phyloP scores from a whole-genome alignment of 2,797 vertebrate genomes.

The Tapirus indicus region DNA sequence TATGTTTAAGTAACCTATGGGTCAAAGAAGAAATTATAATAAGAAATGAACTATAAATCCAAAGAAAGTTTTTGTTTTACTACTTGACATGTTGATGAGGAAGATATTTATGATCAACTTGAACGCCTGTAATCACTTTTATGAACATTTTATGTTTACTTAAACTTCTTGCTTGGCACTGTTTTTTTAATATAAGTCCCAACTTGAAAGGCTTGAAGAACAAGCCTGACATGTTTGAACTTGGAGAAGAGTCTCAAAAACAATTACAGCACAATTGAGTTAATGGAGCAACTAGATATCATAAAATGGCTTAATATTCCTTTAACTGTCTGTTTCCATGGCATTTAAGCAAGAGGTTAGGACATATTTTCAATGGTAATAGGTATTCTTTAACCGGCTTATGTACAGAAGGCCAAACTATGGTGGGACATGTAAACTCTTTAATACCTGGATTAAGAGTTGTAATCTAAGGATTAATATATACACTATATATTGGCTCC shows the following conservation, averaged over 20 bases:
- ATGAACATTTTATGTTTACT: slow-evolving; percentile 64
- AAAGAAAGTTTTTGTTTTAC: slow-evolving; percentile 55
- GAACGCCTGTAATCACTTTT: slow-evolving; percentile 61
- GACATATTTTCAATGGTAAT: slow-evolving; percentile 48
- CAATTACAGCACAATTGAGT: slow-evolving; percentile 63
- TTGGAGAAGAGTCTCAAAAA: slow-evolving; percentile 70
- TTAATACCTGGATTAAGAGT: slow-evolving; percentile 73
- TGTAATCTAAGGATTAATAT: slow-evolving; percentile 76
- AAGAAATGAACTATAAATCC: slow-evolving; percentile 51
- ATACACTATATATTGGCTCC: slow-evolving; percentile 25
- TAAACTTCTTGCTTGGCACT: slow-evolving; percentile 70
- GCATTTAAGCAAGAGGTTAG: slow-evolving; percentile 64
- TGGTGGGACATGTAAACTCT: slow-evolving; percentile 55
- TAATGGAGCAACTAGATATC: slow-evolving; percentile 60
- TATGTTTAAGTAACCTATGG: slow-evolving; percentile 19
- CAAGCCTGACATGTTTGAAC: slow-evolving; percentile 66
- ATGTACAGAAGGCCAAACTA: slow-evolving; percentile 45
- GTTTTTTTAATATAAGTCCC: slow-evolving; percentile 58
- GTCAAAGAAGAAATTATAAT: slow-evolving; percentile 36
- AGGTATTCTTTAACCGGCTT: slow-evolving; percentile 59
- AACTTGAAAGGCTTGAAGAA: slow-evolving; percentile 72
- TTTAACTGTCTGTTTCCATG: slow-evolving; percentile 53
- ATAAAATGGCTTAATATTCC: slow-evolving; percentile 59
- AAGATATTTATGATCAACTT: slow-evolving; percentile 57
- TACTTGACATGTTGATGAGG: slow-evolving; percentile 18